phyloP scores from a whole-genome alignment of 2,797 vertebrate species.

The Sebastes glaucus region DNA sequence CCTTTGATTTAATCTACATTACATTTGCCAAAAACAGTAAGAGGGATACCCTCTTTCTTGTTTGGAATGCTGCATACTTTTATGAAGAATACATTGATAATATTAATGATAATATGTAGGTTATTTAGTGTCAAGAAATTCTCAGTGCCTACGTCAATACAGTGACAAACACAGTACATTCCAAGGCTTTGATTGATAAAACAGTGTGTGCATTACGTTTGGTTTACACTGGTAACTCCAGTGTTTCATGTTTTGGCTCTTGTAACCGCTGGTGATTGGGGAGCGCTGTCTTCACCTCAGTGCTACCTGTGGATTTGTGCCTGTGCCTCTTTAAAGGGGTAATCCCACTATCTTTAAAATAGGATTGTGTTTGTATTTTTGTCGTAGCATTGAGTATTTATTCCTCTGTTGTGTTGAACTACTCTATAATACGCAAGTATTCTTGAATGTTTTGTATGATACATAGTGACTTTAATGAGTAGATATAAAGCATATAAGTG shows the following conservation, averaged over 20 bases:
- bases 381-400: slow-evolving; percentile 42
- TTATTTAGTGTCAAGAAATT: slow-evolving; percentile 22
- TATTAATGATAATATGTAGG: slow-evolving; percentile 1
- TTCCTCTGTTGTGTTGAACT: slow-evolving; percentile 41
- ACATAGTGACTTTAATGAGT: slow-evolving; percentile 43
- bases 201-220: slow-evolving; percentile 1
- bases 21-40: slow-evolving; percentile 31
- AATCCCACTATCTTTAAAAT: slow-evolving; percentile 15
- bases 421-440: slow-evolving; percentile 20
- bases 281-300: slow-evolving; percentile 30
- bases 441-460: slow-evolving; percentile 76
- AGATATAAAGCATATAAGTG: slow-evolving; percentile 34
- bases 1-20: slow-evolving; percentile 2
- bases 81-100: background rate
- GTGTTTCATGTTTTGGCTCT: slow-evolving; percentile 9
- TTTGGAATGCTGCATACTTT: slow-evolving; percentile 56
- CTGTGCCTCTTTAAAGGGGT: slow-evolving; percentile 56
- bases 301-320: slow-evolving; percentile 69
- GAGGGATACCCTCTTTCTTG: background rate
- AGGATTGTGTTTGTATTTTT: slow-evolving; percentile 43
- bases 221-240: background rate
- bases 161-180: slow-evolving; percentile 53
- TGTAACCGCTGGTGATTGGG: slow-evolving; percentile 10
- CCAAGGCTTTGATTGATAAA: slow-evolving; percentile 26
- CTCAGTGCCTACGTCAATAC: slow-evolving; percentile 60